Evolutionary conservation across 2,797 vertebrate species (phyloP), one percentile per base, ranked within the genome.

Genomic region (Sylvia borin): DNA sequence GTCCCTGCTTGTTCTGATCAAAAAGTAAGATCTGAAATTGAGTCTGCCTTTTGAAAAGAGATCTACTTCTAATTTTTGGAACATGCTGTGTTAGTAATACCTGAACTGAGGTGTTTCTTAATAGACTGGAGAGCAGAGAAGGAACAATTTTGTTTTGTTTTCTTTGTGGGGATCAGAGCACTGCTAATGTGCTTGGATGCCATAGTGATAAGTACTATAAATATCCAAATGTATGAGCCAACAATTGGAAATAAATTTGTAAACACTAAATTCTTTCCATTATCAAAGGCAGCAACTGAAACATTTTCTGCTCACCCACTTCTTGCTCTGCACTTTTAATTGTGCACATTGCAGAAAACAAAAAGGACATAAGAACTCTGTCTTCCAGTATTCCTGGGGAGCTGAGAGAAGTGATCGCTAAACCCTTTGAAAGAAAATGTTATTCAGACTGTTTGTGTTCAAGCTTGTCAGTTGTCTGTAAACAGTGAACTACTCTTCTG

Each of bases 181-280:
- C 51, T 78, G 43, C 66, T 75, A 70, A 93, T 93, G 34, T 57
- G 19, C 72, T 91, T 91, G 77, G 85, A 65, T 95, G 62, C 82
- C 76, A 48, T 62, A 86, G 82, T 48, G 74, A 70, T 74, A 74
- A 92, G 47, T 67, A 65, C 94, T 88, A 76, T 88, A 95, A 97
- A 95, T 94, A 96, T 32, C 81, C 54, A 85, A 92, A 67, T 70
- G 38, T 22, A 40, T 67, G 43, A 94, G 67, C 74, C 82, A 93
- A 43, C 80, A 92, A 73, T 60, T 95, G 76, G 64, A 87, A 95
- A 91, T 93, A 89, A 92, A 87, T 61, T 64, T 74, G 57, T 92
- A 92, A 97, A 91, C 85, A 79, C 47, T 51, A 31, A 87, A 95
- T 91, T 95, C 81, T 94, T 95, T 96, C 88, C 77, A n/a, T 82